phyloP scores from a whole-genome alignment of 2,113 vertebrate species.

The Pedetes capensis region DNA sequence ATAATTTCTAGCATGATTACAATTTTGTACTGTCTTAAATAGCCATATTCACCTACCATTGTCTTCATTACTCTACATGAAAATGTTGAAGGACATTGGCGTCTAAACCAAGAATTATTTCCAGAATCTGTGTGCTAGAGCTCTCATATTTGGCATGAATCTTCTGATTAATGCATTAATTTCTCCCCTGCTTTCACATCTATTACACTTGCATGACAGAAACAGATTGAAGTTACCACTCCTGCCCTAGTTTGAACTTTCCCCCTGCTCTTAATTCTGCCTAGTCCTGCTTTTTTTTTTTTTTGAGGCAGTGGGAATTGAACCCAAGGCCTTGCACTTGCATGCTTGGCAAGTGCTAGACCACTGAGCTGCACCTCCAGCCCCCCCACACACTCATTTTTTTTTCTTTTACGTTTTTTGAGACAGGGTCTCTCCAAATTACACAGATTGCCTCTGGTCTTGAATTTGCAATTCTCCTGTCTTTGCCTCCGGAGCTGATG shows the following conservation, averaged over 20 bases:
- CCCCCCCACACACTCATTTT: too few species aligned
- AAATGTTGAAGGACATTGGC: neutral
- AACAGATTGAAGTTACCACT: neutral
- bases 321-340: too few species aligned
- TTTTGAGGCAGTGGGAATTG: too few species aligned
- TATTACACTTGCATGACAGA: neutral
- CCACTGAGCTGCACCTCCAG: too few species aligned
- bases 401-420: too few species aligned
- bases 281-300: neutral
- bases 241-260: neutral
- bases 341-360: too few species aligned
- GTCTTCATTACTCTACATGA: neutral
- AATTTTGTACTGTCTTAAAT: neutral
- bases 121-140: neutral
- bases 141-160: neutral
- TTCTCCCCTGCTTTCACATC: neutral
- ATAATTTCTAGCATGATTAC: neutral
- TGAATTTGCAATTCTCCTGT: too few species aligned
- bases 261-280: neutral
- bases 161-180: neutral
- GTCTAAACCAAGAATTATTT: neutral
- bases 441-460: too few species aligned
- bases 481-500: too few species aligned
- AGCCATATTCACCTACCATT: neutral
- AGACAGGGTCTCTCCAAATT: too few species aligned